Evolutionary conservation across 2,888 invertebrate species (phyloP), one percentile per base, ranked within the genome.

Genomic region (Aspidapion aeneum): DNA sequence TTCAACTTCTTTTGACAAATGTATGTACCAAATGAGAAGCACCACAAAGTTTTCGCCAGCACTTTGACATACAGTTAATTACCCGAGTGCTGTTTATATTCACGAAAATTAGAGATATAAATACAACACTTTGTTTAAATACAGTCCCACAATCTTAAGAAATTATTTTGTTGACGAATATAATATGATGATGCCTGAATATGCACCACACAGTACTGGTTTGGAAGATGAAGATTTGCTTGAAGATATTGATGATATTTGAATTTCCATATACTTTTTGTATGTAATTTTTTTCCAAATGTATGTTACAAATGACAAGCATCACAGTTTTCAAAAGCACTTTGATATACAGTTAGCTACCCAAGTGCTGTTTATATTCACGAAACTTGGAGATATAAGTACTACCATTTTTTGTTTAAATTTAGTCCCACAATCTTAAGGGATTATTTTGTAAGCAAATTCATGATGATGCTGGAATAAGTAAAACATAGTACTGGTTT

Each of bases 31-130:
- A 83, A 87, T 73, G 65, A 74, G 0, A 73, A 73, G 18, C 79
- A 92, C 64, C 85, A 89, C 67, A 75, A 82, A 60, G 83, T 83
- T 35, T 90, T 90, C 71, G 83, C 87, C 70, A 81, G 83, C 69
- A 86, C 90, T 2, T 74, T 93, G 22, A 81, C n/a, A n/a, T n/a
- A n/a, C 85, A 18, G 85, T 85, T 65, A 78, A 80, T 21, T 75
- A 83, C 48, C 91, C 93, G 0, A 80, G 82, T 59, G 71, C 83
- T 1, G 66, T 85, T 5, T 93, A 93, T 73, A 87, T 87, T 80
- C 86, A 86, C 68, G 90, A 91, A 72, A 85, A 89, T 0, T 86
- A 85, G 82, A 82, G 89, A 74, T 91, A 88, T 68, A 81, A 74
- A 65, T 67, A 89, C 61, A 92, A 90, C 77, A 80, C 79, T 59